Percentiles rank a stretch among this genome's conserved stretches.
phyloP scores from a whole-genome alignment of 1,140 invertebrate species.

The Parasteatoda tepidariorum region DNA sequence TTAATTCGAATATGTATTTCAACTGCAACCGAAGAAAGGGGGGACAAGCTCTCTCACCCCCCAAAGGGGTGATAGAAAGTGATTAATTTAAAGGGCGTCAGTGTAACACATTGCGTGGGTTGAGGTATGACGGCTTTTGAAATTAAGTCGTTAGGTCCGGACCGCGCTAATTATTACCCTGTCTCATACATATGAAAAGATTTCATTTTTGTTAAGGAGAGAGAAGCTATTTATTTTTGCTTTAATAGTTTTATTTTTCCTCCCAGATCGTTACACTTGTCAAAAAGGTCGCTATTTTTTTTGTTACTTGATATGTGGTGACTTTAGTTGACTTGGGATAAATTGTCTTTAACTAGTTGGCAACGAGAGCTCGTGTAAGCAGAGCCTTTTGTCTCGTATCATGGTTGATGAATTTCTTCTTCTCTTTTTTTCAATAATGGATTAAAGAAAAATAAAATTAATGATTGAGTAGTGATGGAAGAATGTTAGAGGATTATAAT shows the following conservation, averaged over 20 bases:
- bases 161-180: constrained; percentile 27
- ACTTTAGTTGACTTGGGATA: background rate
- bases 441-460: no score
- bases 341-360: background rate
- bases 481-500: background rate
- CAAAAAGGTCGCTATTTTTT: background rate
- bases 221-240: constrained; percentile 4
- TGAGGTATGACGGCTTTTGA: constrained; percentile 8
- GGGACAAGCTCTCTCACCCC: no score
- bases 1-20: constrained; percentile 3
- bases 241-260: background rate
- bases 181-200: background rate
- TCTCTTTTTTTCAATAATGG: no score
- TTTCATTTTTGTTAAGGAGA: background rate
- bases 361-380: background rate
- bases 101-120: constrained; percentile 1
- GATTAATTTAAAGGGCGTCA: constrained; percentile 32
- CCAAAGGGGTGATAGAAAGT: background rate
- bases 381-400: no score
- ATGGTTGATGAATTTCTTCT: background rate
- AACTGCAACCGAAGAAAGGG: no score
- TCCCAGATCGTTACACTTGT: background rate
- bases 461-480: background rate
- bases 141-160: constrained; percentile 35
- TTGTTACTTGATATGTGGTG: no score